These are phyloP conservation scores for Holcopasites calliopsidis DNA, from an alignment of 1,140 invertebrate species.

Conservation along the genomic window DNA sequence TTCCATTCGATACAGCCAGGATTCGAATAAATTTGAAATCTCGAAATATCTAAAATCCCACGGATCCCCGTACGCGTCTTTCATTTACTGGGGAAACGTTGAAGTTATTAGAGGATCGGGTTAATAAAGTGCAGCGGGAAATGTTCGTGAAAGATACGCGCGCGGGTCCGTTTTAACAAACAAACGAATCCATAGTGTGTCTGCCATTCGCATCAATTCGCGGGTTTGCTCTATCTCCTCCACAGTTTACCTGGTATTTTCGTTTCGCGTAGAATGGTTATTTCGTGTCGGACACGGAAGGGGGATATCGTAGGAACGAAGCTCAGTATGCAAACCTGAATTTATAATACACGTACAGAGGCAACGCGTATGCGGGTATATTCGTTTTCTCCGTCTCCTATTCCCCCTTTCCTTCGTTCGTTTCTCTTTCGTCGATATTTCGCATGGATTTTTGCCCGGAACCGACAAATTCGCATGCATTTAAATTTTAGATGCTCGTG, in stretches of 20 bases:
- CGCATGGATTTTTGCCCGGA: constrained; percentile 54
- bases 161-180: neutral
- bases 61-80: neutral
- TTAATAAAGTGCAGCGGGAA: neutral
- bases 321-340: constrained; percentile 72
- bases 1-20: neutral
- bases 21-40: neutral
- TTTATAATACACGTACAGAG: constrained; percentile 69
- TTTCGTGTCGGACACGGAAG: constrained; percentile 55
- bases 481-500: constrained; percentile 70
- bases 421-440: constrained; percentile 45
- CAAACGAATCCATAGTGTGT: neutral
- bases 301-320: constrained; percentile 71
- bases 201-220: neutral
- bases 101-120: neutral
- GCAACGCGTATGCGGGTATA: constrained; percentile 66
- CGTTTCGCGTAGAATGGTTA: constrained; percentile 62
- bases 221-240: constrained; percentile 14
- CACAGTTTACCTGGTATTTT: constrained; percentile 37
- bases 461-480: constrained; percentile 71
- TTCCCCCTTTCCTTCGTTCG: constrained; percentile 28
- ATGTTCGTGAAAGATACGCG: neutral
- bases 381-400: neutral
- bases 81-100: neutral
- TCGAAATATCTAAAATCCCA: neutral